phyloP scores from a whole-genome alignment of 2,888 invertebrate species.

The Drosophila prostipennis region DNA sequence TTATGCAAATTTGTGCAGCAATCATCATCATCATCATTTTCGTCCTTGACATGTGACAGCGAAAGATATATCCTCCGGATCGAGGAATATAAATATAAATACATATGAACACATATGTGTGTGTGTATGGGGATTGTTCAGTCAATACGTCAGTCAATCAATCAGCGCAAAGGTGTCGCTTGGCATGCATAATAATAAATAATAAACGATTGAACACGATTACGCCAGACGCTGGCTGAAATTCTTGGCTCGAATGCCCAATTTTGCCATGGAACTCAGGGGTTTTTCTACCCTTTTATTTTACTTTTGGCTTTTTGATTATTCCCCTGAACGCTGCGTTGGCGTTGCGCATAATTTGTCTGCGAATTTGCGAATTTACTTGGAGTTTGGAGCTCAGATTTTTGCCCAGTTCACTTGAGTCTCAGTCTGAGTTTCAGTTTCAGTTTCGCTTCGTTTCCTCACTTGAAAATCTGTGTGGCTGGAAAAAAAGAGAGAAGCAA shows the following conservation, averaged over 20 bases:
- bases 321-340: conserved; percentile 44
- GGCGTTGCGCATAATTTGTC: conserved; percentile 69
- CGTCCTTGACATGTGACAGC: conserved; percentile 58
- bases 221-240: conserved; percentile 4
- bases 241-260: conserved; percentile 22
- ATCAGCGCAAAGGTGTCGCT: conserved; percentile 20
- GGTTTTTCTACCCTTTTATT: conserved; percentile 11
- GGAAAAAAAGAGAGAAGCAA: conserved; percentile 55
- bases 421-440: not conserved
- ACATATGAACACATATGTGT: too few species aligned
- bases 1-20: conserved; percentile 63
- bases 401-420: conserved; percentile 14
- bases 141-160: conserved; percentile 21
- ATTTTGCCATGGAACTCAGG: conserved; percentile 4
- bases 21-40: conserved; percentile 2
- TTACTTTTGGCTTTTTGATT: conserved; percentile 32
- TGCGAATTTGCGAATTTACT: conserved; percentile 14
- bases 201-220: conserved; percentile 7
- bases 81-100: not conserved
- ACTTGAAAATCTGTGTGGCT: conserved; percentile 38
- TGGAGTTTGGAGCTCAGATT: conserved; percentile 6
- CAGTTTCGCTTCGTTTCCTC: conserved; percentile 59
- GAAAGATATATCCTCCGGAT: conserved; percentile 9
- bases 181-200: conserved; percentile 23
- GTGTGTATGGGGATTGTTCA: conserved; percentile 1